Conservation (phyloP, 1,140 invertebrate species). For the Mizuhopecten yessoensis region DNA sequence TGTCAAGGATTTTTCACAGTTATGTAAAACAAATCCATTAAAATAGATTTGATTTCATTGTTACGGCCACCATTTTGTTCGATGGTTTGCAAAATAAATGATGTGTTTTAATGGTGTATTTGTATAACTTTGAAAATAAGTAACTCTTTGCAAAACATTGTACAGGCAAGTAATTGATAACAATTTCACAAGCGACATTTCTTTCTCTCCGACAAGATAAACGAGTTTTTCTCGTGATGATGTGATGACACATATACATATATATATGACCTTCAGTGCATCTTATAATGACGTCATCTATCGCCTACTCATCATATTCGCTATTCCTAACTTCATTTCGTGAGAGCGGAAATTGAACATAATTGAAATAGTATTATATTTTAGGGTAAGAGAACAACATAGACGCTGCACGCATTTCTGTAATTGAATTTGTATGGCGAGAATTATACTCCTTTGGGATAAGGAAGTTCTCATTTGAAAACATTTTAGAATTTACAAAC, state of each 20-base stretch:
- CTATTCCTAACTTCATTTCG: slow-evolving; percentile 4
- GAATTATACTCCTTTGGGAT: neutral
- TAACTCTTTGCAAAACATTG: no score
- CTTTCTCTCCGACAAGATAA: neutral
- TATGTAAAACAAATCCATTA: no score
- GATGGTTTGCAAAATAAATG: no score
- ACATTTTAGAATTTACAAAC: no score
- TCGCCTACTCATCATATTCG: neutral
- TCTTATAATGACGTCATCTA: neutral
- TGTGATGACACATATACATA: neutral
- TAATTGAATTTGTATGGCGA: neutral
- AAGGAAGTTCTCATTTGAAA: no score
- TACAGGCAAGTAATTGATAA: neutral
- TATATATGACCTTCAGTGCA: neutral
- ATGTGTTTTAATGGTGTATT: no score
- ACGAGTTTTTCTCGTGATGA: neutral
- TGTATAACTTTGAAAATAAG: no score
- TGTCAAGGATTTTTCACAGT: no score
- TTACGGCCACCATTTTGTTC: no score
- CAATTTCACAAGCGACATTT: neutral
- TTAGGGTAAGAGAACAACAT: neutral
- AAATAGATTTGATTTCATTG: no score
- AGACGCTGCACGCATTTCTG: neutral
- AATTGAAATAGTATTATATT: neutral
- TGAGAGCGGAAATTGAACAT: neutral